phyloP scores from a whole-genome alignment of 2,113 vertebrate genomes.

The Pangasianodon gigas region DNA sequence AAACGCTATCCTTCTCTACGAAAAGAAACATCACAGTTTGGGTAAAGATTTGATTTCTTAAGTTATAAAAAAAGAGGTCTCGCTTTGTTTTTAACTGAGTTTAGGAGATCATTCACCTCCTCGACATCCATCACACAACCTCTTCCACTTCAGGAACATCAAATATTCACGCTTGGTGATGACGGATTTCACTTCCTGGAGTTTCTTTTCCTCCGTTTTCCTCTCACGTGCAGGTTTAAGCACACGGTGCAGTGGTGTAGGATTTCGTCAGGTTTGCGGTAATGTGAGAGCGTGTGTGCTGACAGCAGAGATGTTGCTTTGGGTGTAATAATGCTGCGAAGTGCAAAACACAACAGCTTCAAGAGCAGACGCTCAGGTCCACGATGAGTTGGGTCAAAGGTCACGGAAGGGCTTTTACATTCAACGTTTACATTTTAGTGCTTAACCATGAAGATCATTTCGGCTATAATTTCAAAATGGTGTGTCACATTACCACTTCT shows the following conservation, averaged over 20 bases:
- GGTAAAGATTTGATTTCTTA: too few species aligned
- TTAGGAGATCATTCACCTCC: neutral
- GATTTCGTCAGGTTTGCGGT: neutral
- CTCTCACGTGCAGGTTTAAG: neutral
- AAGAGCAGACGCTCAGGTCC: neutral
- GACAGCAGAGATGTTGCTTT: neutral
- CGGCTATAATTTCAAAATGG: neutral
- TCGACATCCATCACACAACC: neutral
- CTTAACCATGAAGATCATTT: too few species aligned
- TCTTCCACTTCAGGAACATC: neutral
- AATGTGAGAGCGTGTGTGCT: neutral
- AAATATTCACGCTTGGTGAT: neutral
- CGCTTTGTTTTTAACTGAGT: neutral
- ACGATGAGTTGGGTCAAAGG: neutral
- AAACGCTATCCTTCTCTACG: neutral
- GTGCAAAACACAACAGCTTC: neutral
- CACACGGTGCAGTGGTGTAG: neutral
- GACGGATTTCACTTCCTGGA: neutral
- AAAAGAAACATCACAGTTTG: neutral
- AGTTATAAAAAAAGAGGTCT: too few species aligned
- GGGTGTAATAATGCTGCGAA: neutral
- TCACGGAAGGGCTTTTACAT: neutral
- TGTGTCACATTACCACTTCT: too few species aligned
- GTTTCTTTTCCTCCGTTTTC: too few species aligned
- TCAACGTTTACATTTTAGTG: neutral